Evolutionary conservation across 2,888 invertebrate species (phyloP).

Genomic region (Pardosa pseudoannulata): DNA sequence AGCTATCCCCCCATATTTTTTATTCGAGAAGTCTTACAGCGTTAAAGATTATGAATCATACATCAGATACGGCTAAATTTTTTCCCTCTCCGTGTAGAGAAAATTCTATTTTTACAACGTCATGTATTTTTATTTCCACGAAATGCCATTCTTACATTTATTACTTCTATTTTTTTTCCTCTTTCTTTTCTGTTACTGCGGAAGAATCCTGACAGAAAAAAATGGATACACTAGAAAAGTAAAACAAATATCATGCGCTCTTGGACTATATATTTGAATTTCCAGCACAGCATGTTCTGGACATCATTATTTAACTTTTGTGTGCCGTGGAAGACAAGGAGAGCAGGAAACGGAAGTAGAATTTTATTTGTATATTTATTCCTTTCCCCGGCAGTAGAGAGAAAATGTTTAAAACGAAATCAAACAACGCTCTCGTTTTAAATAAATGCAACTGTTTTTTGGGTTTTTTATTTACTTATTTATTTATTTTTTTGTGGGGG

Average conservation of each 20-base stretch:
- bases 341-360: neutral
- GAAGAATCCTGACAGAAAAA: neutral
- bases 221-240: neutral
- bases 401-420: neutral
- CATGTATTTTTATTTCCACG: neutral
- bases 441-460: neutral
- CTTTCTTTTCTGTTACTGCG: neutral
- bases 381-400: neutral
- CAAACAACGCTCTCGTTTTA: neutral
- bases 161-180: neutral
- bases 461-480: too few species aligned
- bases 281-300: slow-evolving; percentile 6
- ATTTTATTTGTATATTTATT: neutral
- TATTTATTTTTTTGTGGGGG: neutral
- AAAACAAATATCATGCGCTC: neutral
- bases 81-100: slow-evolving; percentile 19
- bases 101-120: slow-evolving; percentile 20
- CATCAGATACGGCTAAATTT: neutral
- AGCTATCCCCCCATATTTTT: neutral
- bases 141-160: neutral
- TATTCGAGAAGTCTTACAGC: neutral
- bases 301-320: slow-evolving; percentile 56
- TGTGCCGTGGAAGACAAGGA: neutral
- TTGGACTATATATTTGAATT: slow-evolving; percentile 55
- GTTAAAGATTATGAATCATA: slow-evolving; percentile 35